Conservation (phyloP, 2,113 vertebrate genomes). For the Nycticryphes semicollaris region DNA sequence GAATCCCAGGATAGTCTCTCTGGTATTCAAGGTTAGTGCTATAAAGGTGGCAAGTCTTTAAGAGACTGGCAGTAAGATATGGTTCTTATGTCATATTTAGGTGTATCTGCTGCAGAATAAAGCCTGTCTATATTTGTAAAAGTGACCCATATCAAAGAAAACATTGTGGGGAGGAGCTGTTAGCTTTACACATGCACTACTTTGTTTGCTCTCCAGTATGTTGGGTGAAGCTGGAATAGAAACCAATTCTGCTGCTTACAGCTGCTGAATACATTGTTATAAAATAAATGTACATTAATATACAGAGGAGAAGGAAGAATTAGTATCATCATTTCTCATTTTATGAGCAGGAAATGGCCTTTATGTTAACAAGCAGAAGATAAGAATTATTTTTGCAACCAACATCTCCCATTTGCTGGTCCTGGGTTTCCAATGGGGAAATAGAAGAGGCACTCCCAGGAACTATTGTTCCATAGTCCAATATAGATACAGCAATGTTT, state of each 20-base stretch:
- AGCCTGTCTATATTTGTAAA: background rate
- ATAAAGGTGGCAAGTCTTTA: background rate
- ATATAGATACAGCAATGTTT: background rate
- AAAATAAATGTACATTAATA: background rate
- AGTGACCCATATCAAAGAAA: background rate
- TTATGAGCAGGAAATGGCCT: background rate
- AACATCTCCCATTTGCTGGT: background rate
- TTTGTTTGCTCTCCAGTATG: background rate
- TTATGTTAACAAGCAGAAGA: background rate
- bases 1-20: background rate
- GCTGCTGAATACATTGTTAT: background rate
- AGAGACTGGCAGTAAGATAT: background rate
- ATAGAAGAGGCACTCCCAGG: background rate
- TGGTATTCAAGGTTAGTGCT: accelerated
- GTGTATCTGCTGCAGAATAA: background rate
- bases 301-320: background rate
- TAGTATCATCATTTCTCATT: background rate
- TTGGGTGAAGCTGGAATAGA: background rate
- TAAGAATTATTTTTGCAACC: background rate
- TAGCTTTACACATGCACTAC: background rate
- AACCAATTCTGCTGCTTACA: background rate
- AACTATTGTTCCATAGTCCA: background rate
- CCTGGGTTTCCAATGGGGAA: background rate
- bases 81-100: background rate
- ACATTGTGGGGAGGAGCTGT: background rate